phyloP scores from a whole-genome alignment of 2,797 vertebrate species.

The Rhabdomys pumilio region DNA sequence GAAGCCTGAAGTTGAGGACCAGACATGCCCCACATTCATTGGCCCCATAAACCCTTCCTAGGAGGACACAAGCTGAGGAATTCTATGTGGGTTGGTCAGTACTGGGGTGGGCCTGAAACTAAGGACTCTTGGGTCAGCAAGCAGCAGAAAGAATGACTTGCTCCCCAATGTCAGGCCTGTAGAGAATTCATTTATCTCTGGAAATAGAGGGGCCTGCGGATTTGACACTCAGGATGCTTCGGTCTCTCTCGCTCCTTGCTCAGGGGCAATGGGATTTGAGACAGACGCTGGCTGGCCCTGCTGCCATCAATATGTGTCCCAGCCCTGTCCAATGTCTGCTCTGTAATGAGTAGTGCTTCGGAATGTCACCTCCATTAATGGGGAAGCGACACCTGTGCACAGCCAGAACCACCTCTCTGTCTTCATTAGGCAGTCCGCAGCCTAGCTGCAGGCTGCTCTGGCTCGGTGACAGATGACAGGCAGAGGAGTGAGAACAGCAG shows the following conservation, averaged over 20 bases:
- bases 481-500: conserved; percentile 57
- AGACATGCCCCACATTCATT: neutral
- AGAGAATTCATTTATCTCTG: conserved; percentile 62
- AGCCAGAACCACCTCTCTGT: conserved; percentile 81
- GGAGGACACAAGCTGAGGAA: neutral
- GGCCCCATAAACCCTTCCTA: neutral
- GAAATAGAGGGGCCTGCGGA: neutral
- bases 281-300: conserved; percentile 81
- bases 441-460: conserved; percentile 73
- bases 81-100: neutral
- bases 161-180: neutral
- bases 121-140: neutral
- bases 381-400: conserved; percentile 83
- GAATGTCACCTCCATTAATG: conserved; percentile 87
- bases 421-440: conserved; percentile 84
- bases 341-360: conserved; percentile 83
- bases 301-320: conserved; percentile 84
- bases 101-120: neutral
- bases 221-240: neutral
- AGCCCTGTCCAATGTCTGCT: conserved; percentile 78
- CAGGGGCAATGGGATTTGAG: conserved; percentile 76
- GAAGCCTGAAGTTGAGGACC: neutral
- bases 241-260: conserved; percentile 31
- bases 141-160: neutral
- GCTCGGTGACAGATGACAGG: conserved; percentile 83